phyloP scores from a whole-genome alignment of 2,113 vertebrate genomes.

The Platanista minor region DNA sequence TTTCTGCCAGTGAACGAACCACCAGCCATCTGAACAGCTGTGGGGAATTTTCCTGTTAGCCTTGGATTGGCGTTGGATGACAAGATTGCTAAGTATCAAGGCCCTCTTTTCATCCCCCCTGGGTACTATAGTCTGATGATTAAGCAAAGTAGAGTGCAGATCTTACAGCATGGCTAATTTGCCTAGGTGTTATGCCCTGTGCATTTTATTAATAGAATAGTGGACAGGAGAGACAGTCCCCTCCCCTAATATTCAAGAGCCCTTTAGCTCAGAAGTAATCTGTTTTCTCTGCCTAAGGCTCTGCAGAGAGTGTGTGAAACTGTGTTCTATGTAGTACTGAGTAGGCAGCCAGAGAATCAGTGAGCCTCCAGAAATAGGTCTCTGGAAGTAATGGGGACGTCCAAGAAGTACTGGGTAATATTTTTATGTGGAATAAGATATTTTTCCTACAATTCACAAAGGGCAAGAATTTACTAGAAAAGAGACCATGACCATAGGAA shows the following conservation, averaged over 20 bases:
- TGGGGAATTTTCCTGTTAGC: neutral
- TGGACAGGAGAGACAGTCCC: neutral
- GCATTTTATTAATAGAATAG: neutral
- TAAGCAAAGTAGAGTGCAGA: neutral
- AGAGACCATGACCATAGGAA: neutral
- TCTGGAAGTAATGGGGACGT: neutral
- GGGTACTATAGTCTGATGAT: neutral
- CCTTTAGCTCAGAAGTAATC: neutral
- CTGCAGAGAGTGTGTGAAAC: neutral
- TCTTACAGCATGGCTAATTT: neutral
- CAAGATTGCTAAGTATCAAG: neutral
- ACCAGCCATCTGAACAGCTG: neutral
- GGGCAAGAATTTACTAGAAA: neutral
- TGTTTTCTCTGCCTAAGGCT: conserved; percentile 28
- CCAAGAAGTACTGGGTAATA: neutral
- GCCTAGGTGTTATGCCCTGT: conserved; percentile 31
- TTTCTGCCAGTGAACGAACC: neutral
- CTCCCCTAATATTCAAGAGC: neutral
- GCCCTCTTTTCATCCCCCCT: neutral
- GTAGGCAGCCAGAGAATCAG: neutral
- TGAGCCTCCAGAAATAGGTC: neutral
- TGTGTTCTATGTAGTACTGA: neutral
- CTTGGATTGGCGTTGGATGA: neutral
- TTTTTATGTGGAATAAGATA: neutral
- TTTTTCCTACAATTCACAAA: neutral